A percentile compares a stretch with the other conserved stretches of the same genome.
Conservation (phyloP, 2,797 vertebrate genomes). For the Zalophus californianus region DNA sequence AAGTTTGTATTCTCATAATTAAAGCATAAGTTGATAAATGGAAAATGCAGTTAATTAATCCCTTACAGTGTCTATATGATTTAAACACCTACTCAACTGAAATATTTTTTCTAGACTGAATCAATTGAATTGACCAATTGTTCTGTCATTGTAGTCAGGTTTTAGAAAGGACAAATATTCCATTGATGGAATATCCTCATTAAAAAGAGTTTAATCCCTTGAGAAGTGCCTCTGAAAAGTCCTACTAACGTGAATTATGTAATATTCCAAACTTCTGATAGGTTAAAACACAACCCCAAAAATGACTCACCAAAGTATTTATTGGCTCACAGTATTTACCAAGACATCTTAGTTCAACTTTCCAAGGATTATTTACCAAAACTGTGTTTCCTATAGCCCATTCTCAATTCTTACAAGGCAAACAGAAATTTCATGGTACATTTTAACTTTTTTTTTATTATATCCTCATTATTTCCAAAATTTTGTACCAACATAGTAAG, state of each 20-base stretch:
- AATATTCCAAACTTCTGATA: neutral
- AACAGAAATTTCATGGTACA: neutral
- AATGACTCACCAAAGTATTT: neutral
- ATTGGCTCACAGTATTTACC: neutral
- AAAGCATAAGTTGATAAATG: neutral
- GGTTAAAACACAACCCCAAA: neutral
- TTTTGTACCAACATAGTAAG: neutral
- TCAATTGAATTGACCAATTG: neutral
- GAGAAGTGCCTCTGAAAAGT: neutral
- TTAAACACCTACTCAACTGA: neutral
- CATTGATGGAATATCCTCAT: neutral
- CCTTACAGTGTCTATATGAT: neutral
- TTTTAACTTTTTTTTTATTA: neutral
- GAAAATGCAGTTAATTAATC: neutral
- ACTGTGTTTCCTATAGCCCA: neutral
- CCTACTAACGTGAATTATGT: neutral
- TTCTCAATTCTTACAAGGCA: neutral
- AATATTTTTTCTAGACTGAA: neutral
- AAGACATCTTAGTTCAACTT: neutral
- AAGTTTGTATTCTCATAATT: neutral
- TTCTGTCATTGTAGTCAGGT: neutral
- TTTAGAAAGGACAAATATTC: neutral
- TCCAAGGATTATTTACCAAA: neutral
- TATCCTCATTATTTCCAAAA: neutral
- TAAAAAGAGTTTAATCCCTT: neutral